These are phyloP conservation scores for Desoria tigrina DNA, from an alignment of 2,888 invertebrate genomes.

Conservation along the genomic window DNA sequence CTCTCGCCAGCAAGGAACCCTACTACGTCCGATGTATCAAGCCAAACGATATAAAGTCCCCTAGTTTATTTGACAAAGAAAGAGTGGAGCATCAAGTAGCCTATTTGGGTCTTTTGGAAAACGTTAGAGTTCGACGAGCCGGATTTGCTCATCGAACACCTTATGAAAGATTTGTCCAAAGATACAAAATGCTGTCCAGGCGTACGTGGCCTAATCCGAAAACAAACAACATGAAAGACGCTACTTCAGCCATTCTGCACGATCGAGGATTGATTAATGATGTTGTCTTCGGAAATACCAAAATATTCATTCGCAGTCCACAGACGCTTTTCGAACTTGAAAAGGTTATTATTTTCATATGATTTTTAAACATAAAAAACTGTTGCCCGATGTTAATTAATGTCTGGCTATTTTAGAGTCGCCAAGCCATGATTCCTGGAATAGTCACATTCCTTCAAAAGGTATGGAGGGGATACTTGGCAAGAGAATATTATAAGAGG, in stretches of 20 bases:
- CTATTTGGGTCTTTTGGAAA: conserved; percentile 51
- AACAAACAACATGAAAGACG: conserved; percentile 74
- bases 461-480: conserved; percentile 83
- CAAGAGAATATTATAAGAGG: conserved; percentile 75
- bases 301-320: conserved; percentile 92
- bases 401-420: conserved; percentile 59
- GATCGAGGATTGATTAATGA: conserved; percentile 76
- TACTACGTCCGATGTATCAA: conserved; percentile 95
- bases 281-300: conserved; percentile 92
- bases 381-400: not conserved
- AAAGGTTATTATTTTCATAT: conserved; percentile 58
- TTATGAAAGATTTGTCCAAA: conserved; percentile 70
- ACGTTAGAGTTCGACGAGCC: conserved; percentile 83
- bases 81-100: conserved; percentile 64
- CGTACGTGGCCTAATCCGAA: conserved; percentile 97
- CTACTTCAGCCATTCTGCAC: conserved; percentile 78
- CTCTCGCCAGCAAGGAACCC: conserved; percentile 87
- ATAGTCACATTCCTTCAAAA: conserved; percentile 93
- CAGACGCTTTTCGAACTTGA: conserved; percentile 88
- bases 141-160: conserved; percentile 95
- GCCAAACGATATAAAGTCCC: conserved; percentile 91
- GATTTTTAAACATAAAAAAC: too few relatives aligned
- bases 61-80: conserved; percentile 80
- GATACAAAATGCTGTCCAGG: conserved; percentile 95
- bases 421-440: conserved; percentile 83